Base-by-base conservation (phyloP, 2,888 invertebrate species). In the Tineola bisselliella region DNA sequence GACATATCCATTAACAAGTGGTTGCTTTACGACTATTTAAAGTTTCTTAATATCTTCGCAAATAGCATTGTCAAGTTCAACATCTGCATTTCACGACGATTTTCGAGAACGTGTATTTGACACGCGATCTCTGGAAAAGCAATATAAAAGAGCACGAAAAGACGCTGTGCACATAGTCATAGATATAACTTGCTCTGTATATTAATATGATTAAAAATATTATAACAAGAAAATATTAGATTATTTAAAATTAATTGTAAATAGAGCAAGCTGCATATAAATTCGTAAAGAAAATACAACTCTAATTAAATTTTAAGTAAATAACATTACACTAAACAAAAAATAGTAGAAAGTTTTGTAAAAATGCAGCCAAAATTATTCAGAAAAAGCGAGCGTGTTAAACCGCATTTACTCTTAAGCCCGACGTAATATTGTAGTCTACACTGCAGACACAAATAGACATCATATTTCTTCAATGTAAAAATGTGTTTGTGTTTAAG, bases 401-500 rank as follows among this genome's bases (percentile, higher is more conserved):
- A 58, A 58, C 58, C 13, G 58, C 58, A 58, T 33, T 58, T 58
- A 33, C 15, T 33, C 19, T 31, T 17, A 58, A 58, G 8, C 30
- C 33, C 2, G 58, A 58, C 58, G 54, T 54, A 54, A 15, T 12
- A 54, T 17, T 33, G 58, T 58, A 33, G 31, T 44, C 60, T 59
- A 15, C 17, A 8, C 59, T 4, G 18, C 25, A 15, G 44, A 74
- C 71, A 73, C 73, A 79, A 82, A 83, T 82, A 81, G 70, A 70
- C 65, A 65, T 67, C 70, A 74, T 80, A 72, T 68, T 76, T 79
- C 73, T 75, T 71, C 68, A 73, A 76, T 74, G 79, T 80, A 79
- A 82, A 83, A 84, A 82, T 81, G 81, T 82, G 75, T 77, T 73
- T 71, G 71, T 73, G 69, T 75, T 75, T 73, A 79, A 73, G 75